Evolutionary conservation across 2,888 invertebrate genomes (phyloP).

Genomic region (Drosophila prolongata): DNA sequence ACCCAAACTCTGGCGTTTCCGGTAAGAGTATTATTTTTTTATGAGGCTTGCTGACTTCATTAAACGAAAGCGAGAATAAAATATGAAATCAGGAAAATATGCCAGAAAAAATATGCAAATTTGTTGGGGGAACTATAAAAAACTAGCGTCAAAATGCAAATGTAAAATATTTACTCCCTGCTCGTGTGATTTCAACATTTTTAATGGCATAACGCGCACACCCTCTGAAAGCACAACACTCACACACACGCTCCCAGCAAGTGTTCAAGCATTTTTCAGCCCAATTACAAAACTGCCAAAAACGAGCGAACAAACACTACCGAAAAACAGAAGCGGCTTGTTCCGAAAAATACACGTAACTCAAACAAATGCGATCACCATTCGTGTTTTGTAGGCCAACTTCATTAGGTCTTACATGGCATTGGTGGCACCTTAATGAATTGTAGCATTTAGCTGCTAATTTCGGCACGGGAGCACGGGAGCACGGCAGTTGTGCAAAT

Average conservation of each 20-base stretch:
- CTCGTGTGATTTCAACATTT: constrained; percentile 75
- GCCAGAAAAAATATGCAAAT: constrained; percentile 70
- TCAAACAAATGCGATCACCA: constrained; percentile 46
- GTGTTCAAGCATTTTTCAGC: constrained; percentile 66
- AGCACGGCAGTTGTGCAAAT: constrained; percentile 40
- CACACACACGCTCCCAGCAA: constrained; percentile 55
- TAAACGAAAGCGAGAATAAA: constrained; percentile 46
- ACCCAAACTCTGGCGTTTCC: constrained; percentile 51
- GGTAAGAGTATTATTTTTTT: constrained; percentile 47
- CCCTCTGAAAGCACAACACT: constrained; percentile 7
- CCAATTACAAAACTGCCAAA: constrained; percentile 72
- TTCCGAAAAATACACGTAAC: constrained; percentile 25
- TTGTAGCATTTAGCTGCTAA: constrained; percentile 59
- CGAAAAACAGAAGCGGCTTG: not conserved
- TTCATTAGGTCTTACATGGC: constrained; percentile 60
- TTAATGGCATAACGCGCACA: constrained; percentile 58
- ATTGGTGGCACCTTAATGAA: constrained; percentile 58
- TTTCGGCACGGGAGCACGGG: constrained; percentile 29
- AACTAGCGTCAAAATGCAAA: constrained; percentile 77
- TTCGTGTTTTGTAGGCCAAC: constrained; percentile 69
- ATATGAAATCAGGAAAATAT: constrained; percentile 30
- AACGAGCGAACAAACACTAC: constrained; percentile 46
- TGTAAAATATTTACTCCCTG: constrained; percentile 73
- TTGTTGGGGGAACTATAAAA: constrained; percentile 55
- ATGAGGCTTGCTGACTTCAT: constrained; percentile 60